Base-by-base conservation (phyloP, 2,888 invertebrate species). In the Lasioglossum morio region DNA sequence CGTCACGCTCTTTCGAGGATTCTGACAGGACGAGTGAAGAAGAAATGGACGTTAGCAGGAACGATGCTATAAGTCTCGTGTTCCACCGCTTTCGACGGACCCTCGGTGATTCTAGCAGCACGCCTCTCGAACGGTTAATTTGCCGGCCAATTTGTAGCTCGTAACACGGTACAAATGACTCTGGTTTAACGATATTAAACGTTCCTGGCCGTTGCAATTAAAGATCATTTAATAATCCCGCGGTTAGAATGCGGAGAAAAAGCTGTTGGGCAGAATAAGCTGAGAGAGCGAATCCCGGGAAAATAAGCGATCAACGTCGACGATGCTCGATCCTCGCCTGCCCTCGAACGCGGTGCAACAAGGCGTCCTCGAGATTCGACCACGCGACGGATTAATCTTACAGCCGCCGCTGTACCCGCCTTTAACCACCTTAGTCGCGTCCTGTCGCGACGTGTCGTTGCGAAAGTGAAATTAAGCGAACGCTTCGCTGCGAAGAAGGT, bases 401-500 rank as follows among this genome's bases (percentile, higher is more conserved):
- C 53, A 8, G 53, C 53, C 23, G 53, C 7, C 19, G 46, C 7
- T 19, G 53, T 10, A 23, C 3, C 53, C 53, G 23, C 3, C 10
- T 53, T 53, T 53, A 53, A 23, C 53, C 53, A 53, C 53, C 23
- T 53, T 3, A 53, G 53, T 23, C 23, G 53, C 53, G 53, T 53
- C 23, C 23, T 53, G 53, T 53, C 53, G 53, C 53, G 53, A 19
- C 48, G 23, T 8, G 8, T 86, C 80, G 84, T 92, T 88, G 88
- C 91, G 91, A 92, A 92, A 92, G 91, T 87, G 89, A 92, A 92
- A 92, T 90, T 87, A 89, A 90, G 83, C 86, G 87, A 82, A 85
- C 81, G 82, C 77, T 82, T 57, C 78, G 83, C 73, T 72, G 84
- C 48, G 74, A 74, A 74, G 90, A 90, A 91, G 91, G 89, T 87